Evolutionary conservation across 2,797 vertebrate genomes (phyloP).

Genomic region (Parauchenoglanis punctatus): DNA sequence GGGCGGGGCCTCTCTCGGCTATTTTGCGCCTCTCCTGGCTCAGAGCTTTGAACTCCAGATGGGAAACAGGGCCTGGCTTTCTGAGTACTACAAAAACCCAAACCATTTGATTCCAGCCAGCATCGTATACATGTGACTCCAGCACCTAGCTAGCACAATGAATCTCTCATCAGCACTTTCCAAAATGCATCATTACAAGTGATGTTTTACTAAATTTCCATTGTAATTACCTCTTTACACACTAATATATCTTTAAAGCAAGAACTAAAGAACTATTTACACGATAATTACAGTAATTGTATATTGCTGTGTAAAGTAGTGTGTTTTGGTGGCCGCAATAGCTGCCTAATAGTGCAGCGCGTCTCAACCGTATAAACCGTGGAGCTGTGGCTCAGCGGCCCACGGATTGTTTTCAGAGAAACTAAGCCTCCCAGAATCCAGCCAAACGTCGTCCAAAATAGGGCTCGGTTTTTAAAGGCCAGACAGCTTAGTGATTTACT

Average conservation of each 20-base stretch:
- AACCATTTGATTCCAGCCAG: constrained; percentile 31
- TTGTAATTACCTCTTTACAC: constrained; percentile 40
- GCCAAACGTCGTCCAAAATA: constrained; percentile 68
- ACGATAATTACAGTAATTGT: constrained; percentile 42
- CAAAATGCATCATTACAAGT: constrained; percentile 21
- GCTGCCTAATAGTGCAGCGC: constrained; percentile 71
- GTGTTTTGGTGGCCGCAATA: constrained; percentile 50
- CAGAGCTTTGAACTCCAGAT: constrained; percentile 31
- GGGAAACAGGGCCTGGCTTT: constrained; percentile 18
- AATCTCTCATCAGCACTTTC: constrained; percentile 30
- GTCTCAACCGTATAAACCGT: constrained; percentile 64
- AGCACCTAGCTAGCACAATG: constrained; percentile 10
- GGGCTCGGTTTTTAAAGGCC: constrained; percentile 68
- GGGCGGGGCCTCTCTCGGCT: not conserved
- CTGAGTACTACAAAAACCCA: constrained; percentile 26
- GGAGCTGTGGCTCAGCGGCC: constrained; percentile 47
- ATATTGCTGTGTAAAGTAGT: constrained; percentile 41
- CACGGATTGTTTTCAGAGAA: constrained; percentile 62
- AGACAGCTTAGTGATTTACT: constrained; percentile 72
- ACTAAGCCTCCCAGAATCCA: constrained; percentile 61
- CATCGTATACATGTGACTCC: not conserved
- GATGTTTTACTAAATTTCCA: constrained; percentile 23
- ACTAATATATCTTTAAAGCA: constrained; percentile 26
- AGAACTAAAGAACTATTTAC: constrained; percentile 28
- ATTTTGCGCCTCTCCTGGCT: constrained; percentile 13